Conservation (phyloP, 2,113 vertebrate genomes). For the Zonotrichia leucophrys region DNA sequence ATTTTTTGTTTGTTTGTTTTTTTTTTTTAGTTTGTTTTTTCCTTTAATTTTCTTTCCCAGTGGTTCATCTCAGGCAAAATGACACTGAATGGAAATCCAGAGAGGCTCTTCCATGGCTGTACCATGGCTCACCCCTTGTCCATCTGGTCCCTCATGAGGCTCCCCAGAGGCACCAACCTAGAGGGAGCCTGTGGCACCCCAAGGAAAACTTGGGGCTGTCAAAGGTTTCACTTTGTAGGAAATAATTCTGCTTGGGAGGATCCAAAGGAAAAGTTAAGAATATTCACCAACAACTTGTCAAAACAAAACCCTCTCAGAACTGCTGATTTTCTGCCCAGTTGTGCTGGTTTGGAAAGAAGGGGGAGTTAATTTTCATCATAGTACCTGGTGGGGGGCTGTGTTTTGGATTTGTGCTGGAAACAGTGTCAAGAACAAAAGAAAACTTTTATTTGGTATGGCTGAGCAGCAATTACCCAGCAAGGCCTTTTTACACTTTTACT, state of each 20-base stretch:
- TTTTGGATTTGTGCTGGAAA: neutral
- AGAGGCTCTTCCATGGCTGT: neutral
- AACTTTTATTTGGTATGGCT: fast-evolving
- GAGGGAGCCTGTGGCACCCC: neutral
- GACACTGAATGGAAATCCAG: neutral
- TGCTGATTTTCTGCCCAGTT: neutral
- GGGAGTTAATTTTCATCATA: neutral
- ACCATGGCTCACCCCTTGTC: fast-evolving
- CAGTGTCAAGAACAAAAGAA: neutral
- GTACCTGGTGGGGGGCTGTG: neutral
- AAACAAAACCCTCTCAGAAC: neutral
- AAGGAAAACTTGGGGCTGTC: neutral
- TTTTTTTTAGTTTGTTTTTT: neutral
- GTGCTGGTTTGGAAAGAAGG: neutral
- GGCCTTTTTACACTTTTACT: neutral
- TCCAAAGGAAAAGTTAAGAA: neutral
- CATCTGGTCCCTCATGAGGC: neutral
- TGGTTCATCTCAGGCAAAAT: neutral
- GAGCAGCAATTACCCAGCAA: neutral
- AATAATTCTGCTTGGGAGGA: neutral
- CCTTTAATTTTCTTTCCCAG: neutral
- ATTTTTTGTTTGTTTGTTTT: neutral
- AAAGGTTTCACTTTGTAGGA: neutral
- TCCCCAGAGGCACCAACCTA: neutral
- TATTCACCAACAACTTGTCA: neutral